phyloP scores from a whole-genome alignment of 92 coral and sea anemone genomes.

The Paragorgia papillata region DNA sequence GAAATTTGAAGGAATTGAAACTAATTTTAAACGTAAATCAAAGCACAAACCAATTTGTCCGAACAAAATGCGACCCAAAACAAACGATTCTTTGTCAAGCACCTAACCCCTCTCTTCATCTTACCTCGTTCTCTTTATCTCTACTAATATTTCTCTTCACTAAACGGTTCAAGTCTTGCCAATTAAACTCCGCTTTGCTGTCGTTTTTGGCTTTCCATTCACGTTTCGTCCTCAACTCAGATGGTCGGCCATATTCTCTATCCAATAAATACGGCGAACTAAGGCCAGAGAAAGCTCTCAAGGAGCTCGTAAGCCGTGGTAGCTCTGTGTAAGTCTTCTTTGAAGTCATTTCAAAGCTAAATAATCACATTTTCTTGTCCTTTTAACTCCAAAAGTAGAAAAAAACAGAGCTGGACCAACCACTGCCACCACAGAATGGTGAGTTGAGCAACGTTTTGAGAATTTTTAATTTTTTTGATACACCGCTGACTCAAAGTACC shows the following conservation, averaged over 20 bases:
- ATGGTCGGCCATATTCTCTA: slow-evolving; percentile 26
- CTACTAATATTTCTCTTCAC: slow-evolving; percentile 30
- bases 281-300: slow-evolving; percentile 96
- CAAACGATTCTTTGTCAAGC: too few species aligned
- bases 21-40: too few species aligned
- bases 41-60: too few species aligned
- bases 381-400: too few species aligned
- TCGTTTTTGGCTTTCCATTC: slow-evolving; percentile 70
- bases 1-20: too few species aligned
- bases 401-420: too few species aligned
- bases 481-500: background rate
- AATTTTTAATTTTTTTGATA: background rate
- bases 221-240: slow-evolving; percentile 73
- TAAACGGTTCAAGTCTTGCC: slow-evolving; percentile 74
- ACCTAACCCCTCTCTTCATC: too few species aligned
- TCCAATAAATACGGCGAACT: slow-evolving; percentile 58
- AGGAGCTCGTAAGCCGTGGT: slow-evolving; percentile 92
- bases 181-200: slow-evolving; percentile 66
- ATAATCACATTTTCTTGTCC: slow-evolving; percentile 17
- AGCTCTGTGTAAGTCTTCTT: slow-evolving; percentile 70
- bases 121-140: slow-evolving; percentile 34
- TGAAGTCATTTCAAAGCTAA: slow-evolving; percentile 14
- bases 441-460: background rate
- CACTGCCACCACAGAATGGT: too few species aligned
- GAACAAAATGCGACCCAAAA: too few species aligned